A percentile compares a stretch with the other conserved stretches of the same genome.
Conservation (phyloP, 2,113 vertebrate genomes). For the Podarcis muralis region DNA sequence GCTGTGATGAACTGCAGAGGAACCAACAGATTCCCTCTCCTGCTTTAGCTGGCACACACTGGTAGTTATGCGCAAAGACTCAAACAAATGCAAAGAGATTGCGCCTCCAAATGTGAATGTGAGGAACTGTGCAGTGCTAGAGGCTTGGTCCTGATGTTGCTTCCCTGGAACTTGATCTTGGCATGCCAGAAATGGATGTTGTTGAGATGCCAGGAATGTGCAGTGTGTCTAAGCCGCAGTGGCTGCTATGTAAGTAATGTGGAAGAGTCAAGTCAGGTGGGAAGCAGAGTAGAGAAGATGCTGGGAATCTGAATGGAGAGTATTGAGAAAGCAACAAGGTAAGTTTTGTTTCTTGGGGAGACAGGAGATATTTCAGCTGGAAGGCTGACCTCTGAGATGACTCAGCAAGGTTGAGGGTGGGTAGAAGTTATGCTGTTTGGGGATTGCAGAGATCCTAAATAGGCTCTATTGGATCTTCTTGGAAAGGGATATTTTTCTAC, state of each 20-base stretch:
- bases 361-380: too few species aligned
- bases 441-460: too few species aligned
- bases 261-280: not conserved
- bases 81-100: not conserved
- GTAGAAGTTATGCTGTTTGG: too few species aligned
- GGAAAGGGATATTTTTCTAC: too few species aligned
- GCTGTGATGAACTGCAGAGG: not conserved
- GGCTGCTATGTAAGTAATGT: not conserved
- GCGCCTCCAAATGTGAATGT: not conserved
- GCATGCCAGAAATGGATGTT: not conserved
- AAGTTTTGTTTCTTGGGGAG: too few species aligned
- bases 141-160: not conserved
- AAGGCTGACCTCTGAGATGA: too few species aligned
- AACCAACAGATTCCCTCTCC: not conserved
- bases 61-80: not conserved
- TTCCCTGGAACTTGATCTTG: not conserved
- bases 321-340: too few species aligned
- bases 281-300: too few species aligned
- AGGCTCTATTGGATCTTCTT: too few species aligned
- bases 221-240: not conserved
- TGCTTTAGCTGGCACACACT: not conserved
- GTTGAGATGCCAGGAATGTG: not conserved
- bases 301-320: too few species aligned
- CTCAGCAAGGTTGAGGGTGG: too few species aligned
- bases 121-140: not conserved